These are phyloP conservation scores for Silurus meridionalis DNA, from an alignment of 2,113 vertebrate species.

Conservation along the genomic window DNA sequence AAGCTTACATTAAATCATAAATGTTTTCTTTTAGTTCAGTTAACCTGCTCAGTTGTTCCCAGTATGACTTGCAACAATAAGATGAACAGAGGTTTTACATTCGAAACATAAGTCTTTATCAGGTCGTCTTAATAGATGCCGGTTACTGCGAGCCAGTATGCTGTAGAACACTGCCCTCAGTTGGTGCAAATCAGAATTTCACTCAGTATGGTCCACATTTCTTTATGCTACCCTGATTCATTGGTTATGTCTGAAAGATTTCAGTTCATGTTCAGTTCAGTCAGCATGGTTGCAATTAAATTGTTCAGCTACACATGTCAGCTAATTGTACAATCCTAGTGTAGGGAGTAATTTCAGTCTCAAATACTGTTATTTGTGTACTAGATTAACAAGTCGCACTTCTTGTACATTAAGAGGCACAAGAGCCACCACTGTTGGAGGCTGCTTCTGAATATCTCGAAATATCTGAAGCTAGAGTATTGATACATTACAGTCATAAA, in stretches of 20 bases:
- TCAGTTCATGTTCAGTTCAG: background rate
- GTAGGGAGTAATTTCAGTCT: background rate
- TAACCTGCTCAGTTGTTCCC: background rate
- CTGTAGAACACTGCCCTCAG: conserved; percentile 51
- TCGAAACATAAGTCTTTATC: background rate
- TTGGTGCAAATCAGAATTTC: conserved; percentile 30
- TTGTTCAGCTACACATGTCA: background rate
- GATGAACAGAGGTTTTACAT: background rate
- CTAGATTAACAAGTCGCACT: background rate
- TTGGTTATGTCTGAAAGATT: background rate
- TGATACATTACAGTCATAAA: background rate
- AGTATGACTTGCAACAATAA: background rate
- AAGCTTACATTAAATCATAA: background rate
- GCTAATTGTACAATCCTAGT: background rate
- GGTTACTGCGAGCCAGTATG: background rate
- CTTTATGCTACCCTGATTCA: background rate
- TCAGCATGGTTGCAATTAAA: background rate
- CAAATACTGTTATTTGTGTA: background rate
- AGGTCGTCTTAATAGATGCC: background rate
- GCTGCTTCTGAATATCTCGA: background rate
- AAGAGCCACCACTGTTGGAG: background rate
- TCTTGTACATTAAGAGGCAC: background rate
- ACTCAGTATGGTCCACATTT: background rate
- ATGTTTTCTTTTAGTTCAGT: background rate
- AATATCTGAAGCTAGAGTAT: background rate